Conservation (phyloP, 2,113 vertebrate genomes). For the Oryzias celebensis region DNA sequence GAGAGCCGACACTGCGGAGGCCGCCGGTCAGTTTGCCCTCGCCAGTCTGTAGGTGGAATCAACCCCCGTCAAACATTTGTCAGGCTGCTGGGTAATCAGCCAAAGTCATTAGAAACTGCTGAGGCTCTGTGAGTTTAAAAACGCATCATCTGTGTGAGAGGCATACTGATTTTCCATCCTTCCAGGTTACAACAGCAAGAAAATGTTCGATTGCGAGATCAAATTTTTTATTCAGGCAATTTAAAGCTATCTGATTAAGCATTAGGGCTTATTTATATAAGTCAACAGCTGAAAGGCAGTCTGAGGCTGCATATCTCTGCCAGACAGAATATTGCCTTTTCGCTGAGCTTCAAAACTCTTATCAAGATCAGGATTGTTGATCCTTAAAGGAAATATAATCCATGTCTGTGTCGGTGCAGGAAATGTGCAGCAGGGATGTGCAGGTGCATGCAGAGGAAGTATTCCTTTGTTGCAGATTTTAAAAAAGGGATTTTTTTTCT, state of each 20-base stretch:
- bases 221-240: slow-evolving; percentile 2
- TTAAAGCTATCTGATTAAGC: neutral
- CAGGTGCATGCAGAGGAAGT: neutral
- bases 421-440: neutral
- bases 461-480: neutral
- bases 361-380: slow-evolving; percentile 5
- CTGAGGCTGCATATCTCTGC: neutral
- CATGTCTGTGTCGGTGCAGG: neutral
- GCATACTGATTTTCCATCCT: slow-evolving; percentile 4
- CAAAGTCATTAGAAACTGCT: slow-evolving; percentile 35
- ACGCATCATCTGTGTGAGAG: slow-evolving; percentile 9
- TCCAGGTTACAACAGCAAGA: neutral
- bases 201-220: slow-evolving; percentile 4
- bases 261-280: slow-evolving; percentile 14
- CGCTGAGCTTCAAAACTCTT: neutral
- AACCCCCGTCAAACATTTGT: slow-evolving; percentile 48
- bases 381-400: slow-evolving; percentile 1
- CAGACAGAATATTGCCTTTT: slow-evolving; percentile 5
- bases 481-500: too few relatives aligned
- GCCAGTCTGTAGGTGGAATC: slow-evolving; percentile 46
- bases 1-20: neutral
- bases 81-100: slow-evolving; percentile 46
- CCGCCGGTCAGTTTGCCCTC: slow-evolving; percentile 25
- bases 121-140: slow-evolving; percentile 18
- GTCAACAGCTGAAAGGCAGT: slow-evolving; percentile 2